phyloP scores from a whole-genome alignment of 2,888 invertebrate species.

The Sesia apiformis region DNA sequence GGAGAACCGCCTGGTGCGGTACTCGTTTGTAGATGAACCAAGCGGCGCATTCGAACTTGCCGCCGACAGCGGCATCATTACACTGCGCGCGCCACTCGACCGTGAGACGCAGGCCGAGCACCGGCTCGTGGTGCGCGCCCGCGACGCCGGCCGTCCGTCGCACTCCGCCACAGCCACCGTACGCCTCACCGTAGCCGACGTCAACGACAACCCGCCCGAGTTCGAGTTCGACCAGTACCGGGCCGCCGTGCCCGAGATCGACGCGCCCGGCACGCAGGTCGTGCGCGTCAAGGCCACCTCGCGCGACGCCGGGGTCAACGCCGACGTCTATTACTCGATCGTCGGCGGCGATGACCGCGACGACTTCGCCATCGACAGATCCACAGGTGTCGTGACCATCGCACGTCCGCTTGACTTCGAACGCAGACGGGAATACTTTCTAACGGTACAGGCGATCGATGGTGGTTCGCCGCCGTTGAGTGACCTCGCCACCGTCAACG shows the following conservation, averaged over 20 bases:
- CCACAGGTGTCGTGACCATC: conserved; percentile 83
- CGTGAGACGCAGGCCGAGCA: conserved; percentile 90
- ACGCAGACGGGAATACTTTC: conserved; percentile 86
- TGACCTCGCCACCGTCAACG: conserved; percentile 89
- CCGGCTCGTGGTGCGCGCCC: conserved; percentile 87
- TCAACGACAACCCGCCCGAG: conserved; percentile 97
- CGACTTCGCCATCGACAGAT: conserved; percentile 84
- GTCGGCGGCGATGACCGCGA: conserved; percentile 92
- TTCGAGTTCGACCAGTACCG: conserved; percentile 89
- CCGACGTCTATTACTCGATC: conserved; percentile 91
- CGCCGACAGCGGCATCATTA: conserved; percentile 88
- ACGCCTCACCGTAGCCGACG: conserved; percentile 89
- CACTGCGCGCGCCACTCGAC: conserved; percentile 87
- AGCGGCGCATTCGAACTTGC: conserved; percentile 85
- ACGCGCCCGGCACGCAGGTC: conserved; percentile 85
- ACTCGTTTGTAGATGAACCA: conserved; percentile 79
- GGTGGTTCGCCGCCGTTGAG: conserved; percentile 92
- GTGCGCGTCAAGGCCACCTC: conserved; percentile 92
- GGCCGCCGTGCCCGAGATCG: conserved; percentile 84
- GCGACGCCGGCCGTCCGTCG: conserved; percentile 87
- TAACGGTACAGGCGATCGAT: conserved; percentile 93
- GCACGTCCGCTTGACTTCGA: conserved; percentile 91
- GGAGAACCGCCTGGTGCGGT: conserved; percentile 88
- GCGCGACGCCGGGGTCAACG: conserved; percentile 93
- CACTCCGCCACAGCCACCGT: conserved; percentile 79